These are phyloP conservation scores for Matsumyia berberina DNA, from an alignment of 2,888 invertebrate species.

Conservation along the genomic window DNA sequence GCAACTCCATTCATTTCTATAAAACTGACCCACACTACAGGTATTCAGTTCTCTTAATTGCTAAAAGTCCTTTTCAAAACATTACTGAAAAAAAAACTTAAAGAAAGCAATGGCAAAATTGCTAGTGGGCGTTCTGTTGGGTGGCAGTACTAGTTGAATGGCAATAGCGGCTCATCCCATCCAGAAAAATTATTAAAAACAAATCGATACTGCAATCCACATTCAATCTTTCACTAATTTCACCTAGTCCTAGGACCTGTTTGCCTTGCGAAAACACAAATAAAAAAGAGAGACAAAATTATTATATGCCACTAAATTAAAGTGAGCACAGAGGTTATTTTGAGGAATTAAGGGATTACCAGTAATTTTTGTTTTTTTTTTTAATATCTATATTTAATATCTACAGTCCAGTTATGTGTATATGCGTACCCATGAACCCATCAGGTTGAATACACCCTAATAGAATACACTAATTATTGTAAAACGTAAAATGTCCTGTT, in stretches of 20 bases:
- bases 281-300: neutral
- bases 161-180: neutral
- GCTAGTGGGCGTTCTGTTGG: neutral
- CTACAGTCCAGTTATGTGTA: neutral
- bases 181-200: neutral
- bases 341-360: no score
- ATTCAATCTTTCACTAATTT: neutral
- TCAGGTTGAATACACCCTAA: neutral
- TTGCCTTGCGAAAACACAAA: neutral
- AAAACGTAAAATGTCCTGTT: neutral
- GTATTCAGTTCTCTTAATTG: no score
- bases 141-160: slow-evolving; percentile 3
- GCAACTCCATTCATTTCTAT: no score
- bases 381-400: no score
- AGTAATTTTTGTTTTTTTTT: no score
- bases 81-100: neutral
- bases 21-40: no score
- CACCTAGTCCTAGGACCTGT: neutral
- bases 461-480: neutral
- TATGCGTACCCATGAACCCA: slow-evolving; percentile 3
- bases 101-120: neutral
- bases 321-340: no score
- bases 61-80: no score
- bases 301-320: neutral
- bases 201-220: neutral